Base-by-base conservation (phyloP, 2,888 invertebrate species). In the Troglohyphantes excavatus region DNA sequence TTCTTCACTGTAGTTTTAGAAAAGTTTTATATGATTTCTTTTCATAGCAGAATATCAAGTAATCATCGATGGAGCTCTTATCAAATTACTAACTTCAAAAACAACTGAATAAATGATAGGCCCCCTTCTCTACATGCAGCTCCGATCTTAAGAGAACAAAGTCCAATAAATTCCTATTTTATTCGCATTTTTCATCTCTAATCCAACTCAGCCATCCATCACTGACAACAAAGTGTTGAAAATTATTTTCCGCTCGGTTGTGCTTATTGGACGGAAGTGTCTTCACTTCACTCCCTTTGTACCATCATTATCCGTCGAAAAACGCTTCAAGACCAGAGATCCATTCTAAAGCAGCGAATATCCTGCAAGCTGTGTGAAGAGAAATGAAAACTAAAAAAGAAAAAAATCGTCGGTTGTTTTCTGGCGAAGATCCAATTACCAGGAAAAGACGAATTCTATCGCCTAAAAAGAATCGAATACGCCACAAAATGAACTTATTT, bases 351-450 rank as follows among this genome's bases (percentile, higher is more conserved):
- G 82, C 23, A 82, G 68, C 53, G 53, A 70, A 70, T 70, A n/a
- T n/a, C 65, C 65, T 39, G 63, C 78, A 78, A 81, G 70, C 53
- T 81, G 81, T 70, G 59, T 61, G 70, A 39, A 33, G 59, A 33
- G n/a, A 33, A 26, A 26, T 23, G 33, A 81, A 67, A 29, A 53
- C 81, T 13, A 23, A 33, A 53, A 67, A 17, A 61, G n/a, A 78
- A 65, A 78, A 39, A 33, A 70, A 33, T 26, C 67, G 27, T 43
- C 53, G 17, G 79, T 79, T 46, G 67, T 79, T 79, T 33, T 39
- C 70, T 82, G 82, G 82, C 82, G n/a, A 23, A 59, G 70, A 82
- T 82, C 82, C 79, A 68, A 82, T 68, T 82, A 59, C 33, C 33
- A 23, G 33, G 21, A 21, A 78, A 7, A 65, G 23, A 23, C 9